These are phyloP conservation scores for Noctua pronuba DNA, from an alignment of 2,888 invertebrate species.

Conservation along the genomic window DNA sequence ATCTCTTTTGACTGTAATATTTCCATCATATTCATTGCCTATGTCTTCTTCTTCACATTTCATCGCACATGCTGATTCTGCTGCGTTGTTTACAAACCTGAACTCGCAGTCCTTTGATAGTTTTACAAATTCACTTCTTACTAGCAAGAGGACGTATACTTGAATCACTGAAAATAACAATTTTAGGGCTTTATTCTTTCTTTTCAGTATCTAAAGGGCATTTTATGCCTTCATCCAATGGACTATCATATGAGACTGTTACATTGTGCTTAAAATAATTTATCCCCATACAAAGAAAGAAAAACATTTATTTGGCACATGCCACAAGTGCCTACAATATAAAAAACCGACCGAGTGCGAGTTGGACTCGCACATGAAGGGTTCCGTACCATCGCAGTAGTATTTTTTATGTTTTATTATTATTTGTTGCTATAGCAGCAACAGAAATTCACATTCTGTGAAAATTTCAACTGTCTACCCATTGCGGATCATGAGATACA, in stretches of 20 bases:
- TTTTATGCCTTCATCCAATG: background rate
- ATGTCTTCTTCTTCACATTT: constrained; percentile 5
- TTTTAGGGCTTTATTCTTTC: background rate
- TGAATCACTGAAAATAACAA: constrained; percentile 59
- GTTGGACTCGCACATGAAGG: too few relatives aligned
- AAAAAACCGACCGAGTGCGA: too few relatives aligned
- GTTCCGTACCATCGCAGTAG: too few relatives aligned
- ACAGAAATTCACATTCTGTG: too few relatives aligned
- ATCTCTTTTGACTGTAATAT: background rate
- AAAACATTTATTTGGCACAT: too few relatives aligned
- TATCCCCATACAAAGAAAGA: background rate
- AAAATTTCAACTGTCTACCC: too few relatives aligned
- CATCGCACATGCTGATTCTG: constrained; percentile 23
- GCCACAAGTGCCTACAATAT: too few relatives aligned
- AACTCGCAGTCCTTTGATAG: constrained; percentile 38
- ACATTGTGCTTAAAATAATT: too few relatives aligned
- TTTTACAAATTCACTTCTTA: constrained; percentile 60
- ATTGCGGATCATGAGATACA: too few relatives aligned
- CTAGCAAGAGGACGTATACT: constrained; percentile 53
- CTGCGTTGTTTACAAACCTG: constrained; percentile 51
- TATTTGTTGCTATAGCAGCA: too few relatives aligned
- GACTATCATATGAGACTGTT: too few relatives aligned
- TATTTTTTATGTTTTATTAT: too few relatives aligned
- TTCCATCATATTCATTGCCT: background rate
- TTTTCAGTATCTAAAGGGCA: background rate